phyloP scores from a whole-genome alignment of 2,888 invertebrate species.

The Pterobdella sp. region DNA sequence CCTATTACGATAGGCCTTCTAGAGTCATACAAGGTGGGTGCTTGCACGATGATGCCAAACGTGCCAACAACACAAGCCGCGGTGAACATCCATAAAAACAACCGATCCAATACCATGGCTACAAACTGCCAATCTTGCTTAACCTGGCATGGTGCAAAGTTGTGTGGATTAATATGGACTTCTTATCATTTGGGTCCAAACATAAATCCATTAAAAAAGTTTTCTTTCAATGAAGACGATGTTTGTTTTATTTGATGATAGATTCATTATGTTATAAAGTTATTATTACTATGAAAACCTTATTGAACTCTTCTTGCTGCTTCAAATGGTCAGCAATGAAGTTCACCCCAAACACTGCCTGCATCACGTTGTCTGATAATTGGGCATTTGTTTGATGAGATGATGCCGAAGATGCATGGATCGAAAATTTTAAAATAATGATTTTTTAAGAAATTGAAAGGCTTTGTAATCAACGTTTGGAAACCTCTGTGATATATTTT shows the following conservation, averaged over 20 bases:
- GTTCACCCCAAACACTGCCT: conserved; percentile 39
- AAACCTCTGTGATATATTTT: too few relatives aligned
- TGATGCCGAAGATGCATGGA: too few relatives aligned
- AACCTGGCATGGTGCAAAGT: conserved; percentile 33
- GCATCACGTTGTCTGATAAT: conserved; percentile 37
- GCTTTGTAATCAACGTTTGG: too few relatives aligned
- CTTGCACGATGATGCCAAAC: conserved; percentile 75
- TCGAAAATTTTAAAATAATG: too few relatives aligned
- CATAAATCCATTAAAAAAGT: too few relatives aligned
- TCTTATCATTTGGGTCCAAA: too few relatives aligned
- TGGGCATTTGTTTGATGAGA: too few relatives aligned
- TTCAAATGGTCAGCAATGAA: conserved; percentile 40
- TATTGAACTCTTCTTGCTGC: conserved; percentile 39
- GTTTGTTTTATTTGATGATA: too few relatives aligned
- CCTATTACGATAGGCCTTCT: conserved; percentile 50
- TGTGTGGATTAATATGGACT: too few relatives aligned
- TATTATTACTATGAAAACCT: conserved; percentile 27
- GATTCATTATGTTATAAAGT: conserved; percentile 5
- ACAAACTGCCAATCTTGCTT: conserved; percentile 81
- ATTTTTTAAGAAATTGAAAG: too few relatives aligned
- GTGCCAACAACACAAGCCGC: conserved; percentile 44
- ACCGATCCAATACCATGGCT: conserved; percentile 81
- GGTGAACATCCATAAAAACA: conserved; percentile 79
- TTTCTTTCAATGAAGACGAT: too few relatives aligned
- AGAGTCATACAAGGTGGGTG: conserved; percentile 79